Base-by-base conservation (phyloP, 2,113 vertebrate genomes). In the Panurus biarmicus region DNA sequence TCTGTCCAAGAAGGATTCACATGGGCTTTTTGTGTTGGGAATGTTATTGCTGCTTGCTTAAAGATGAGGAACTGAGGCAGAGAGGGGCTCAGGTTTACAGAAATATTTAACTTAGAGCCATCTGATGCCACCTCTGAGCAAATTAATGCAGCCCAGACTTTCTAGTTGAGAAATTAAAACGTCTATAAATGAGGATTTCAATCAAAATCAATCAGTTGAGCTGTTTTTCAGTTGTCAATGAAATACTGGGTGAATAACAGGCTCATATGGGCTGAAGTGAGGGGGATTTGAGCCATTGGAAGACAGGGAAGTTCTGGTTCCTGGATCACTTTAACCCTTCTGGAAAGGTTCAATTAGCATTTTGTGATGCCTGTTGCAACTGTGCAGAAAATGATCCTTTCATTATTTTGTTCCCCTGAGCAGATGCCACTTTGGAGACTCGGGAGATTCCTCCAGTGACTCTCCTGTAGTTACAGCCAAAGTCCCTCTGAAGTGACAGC, bases 111-210 rank as follows among this genome's bases (percentile, higher is more conserved):
- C 29, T 56, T 56, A 1, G 10, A 90, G 26, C 12, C 11, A 54
- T 65, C 61, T 61, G 76, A 91, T 67, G 74, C 58, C 38, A 90
- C 67, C 82, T 56, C 78, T 40, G 33, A 70, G 64, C 16, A 25
- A 74, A 51, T 40, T 2, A 60, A 53, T 60, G 31, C 66, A 89
- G 76, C 83, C 85, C 93, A 85, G 73, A 24, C 58, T 78, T 95
- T 56, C 83, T 31, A 58, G 91, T 91, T 96, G n/a, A 89, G 65
- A 85, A 93, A 60, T 90, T 87, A 91, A 94, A 95, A 85, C 81
- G 85, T 57, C 57, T 92, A 48, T 75, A 78, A 94, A 96, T 93
- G 69, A 90, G 62, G 56, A 89, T 93, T 96, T 93, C 79, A 87
- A 97, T 92, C 76, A 91, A 92, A 96, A 93, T 87, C 69, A 40